A percentile compares a stretch with the other conserved stretches of the same genome.
Evolutionary conservation across 2,797 vertebrate genomes (phyloP).

Genomic region (Channa striata): DNA sequence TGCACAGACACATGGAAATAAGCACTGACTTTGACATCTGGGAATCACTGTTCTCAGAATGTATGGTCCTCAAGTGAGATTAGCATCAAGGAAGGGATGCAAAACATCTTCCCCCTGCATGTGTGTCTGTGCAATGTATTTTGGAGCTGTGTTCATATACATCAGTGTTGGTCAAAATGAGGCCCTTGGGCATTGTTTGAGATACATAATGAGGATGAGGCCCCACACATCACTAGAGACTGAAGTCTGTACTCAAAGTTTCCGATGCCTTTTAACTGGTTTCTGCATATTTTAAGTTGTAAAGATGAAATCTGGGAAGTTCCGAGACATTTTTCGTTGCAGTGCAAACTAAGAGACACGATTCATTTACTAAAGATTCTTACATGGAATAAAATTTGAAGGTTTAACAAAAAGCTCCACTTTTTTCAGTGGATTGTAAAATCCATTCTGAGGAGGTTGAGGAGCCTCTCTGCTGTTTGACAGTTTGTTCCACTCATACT

Average conservation of each 20-base stretch:
- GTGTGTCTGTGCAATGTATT: constrained; percentile 28
- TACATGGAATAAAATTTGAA: constrained; percentile 11
- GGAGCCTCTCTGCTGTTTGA: neutral
- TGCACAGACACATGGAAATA: constrained; percentile 69
- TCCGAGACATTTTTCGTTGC: constrained; percentile 23
- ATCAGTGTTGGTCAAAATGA: constrained; percentile 73
- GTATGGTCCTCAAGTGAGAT: constrained; percentile 73
- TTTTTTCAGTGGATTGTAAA: constrained; percentile 12
- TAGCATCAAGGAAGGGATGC: constrained; percentile 70
- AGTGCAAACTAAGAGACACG: constrained; percentile 17
- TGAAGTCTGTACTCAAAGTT: constrained; percentile 53
- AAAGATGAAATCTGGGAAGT: constrained; percentile 24
- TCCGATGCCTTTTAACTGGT: constrained; percentile 35
- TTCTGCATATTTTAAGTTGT: constrained; percentile 54
- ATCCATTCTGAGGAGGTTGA: neutral
- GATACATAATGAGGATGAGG: constrained; percentile 66
- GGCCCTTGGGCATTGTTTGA: constrained; percentile 76
- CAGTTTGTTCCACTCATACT: constrained; percentile 1
- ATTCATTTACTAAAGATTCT: constrained; percentile 12
- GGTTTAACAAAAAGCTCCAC: constrained; percentile 4
- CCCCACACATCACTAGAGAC: constrained; percentile 38
- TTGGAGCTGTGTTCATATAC: constrained; percentile 43
- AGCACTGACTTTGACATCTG: constrained; percentile 69
- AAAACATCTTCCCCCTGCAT: constrained; percentile 47
- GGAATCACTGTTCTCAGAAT: constrained; percentile 69